Evolutionary conservation across 2,113 vertebrate species (phyloP).

Genomic region (Triplophysa siluroides): DNA sequence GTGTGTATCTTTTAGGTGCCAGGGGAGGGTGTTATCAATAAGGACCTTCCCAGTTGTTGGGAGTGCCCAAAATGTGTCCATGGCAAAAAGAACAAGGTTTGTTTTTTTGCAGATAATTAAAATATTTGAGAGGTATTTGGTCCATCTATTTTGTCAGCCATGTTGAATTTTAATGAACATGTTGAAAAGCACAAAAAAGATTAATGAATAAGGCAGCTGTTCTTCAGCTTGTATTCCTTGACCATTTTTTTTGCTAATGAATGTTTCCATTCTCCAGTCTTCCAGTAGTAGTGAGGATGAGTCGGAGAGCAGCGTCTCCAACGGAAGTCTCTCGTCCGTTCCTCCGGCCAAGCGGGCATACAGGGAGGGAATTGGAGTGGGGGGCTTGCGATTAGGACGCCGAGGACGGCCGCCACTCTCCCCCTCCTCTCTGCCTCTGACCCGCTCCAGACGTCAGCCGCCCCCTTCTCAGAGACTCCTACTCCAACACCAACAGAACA

Average conservation of each 20-base stretch:
- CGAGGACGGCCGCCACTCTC: constrained; percentile 48
- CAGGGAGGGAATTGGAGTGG: constrained; percentile 67
- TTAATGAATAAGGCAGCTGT: not conserved
- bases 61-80: constrained; percentile 95
- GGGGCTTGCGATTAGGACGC: constrained; percentile 44
- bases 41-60: constrained; percentile 96
- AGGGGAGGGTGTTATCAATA: constrained; percentile 89
- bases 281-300: constrained; percentile 67
- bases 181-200: no score
- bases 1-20: constrained; percentile 78
- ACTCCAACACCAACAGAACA: constrained; percentile 76
- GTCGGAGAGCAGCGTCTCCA: constrained; percentile 64
- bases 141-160: no score
- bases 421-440: constrained; percentile 30
- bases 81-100: constrained; percentile 79
- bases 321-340: constrained; percentile 55
- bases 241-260: not conserved
- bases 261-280: constrained; percentile 60
- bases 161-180: no score
- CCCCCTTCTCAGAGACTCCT: constrained; percentile 77
- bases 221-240: not conserved
- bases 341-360: constrained; percentile 65
- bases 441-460: constrained; percentile 64
- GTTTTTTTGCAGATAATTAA: not conserved
- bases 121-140: no score